Base-by-base conservation (phyloP, 1,140 invertebrate species). In the Sycophaga agraensis region DNA sequence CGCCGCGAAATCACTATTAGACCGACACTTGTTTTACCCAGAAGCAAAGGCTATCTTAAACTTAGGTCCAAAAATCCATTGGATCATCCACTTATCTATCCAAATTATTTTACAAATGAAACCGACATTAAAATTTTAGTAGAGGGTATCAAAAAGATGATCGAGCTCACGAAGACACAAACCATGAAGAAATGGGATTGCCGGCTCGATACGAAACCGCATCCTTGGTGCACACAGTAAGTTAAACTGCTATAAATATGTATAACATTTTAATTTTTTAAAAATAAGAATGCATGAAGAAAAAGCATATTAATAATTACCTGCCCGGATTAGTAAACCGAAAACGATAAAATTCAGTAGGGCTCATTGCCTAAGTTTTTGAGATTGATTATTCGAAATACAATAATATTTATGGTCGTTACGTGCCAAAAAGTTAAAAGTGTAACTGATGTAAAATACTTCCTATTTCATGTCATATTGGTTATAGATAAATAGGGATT, bases 11-110 rank as follows among this genome's bases (percentile, higher is more conserved):
- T 81, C 28, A 60, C 73, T 0, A 71, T 71, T 0, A 69, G 79
- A 34, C 79, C 79, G 0, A 80, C 79, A 0, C 69, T 68, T 6
- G 66, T 80, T 0, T 50, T 66, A 1, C 54, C 73, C 0, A 71
- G 70, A 3, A 75, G 74, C 46, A 63, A 64, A 37, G 80, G 80
- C 7, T 58, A 68, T 8, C 62, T 82, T 16, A 78, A 73, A 55
- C 73, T 89, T 1, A 70, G 77, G 6, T 82, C 77, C 2, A 77
- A 63, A 1, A 80, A 89, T 75, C 87, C 88, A 2, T 70, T 80
- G 6, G 83, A 85, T 46, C 77, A 83, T 57, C 90, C 90, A 0
- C 67, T 87, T 0, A 84, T 92, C 14, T 84, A 91, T 74, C 88
- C 90, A 1, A 83, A 86, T 65, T 89, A 88, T 65, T 81, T 89